Percentiles rank a stretch among this genome's conserved stretches.
phyloP scores from a whole-genome alignment of 2,113 vertebrate species.

The Calypte anna region DNA sequence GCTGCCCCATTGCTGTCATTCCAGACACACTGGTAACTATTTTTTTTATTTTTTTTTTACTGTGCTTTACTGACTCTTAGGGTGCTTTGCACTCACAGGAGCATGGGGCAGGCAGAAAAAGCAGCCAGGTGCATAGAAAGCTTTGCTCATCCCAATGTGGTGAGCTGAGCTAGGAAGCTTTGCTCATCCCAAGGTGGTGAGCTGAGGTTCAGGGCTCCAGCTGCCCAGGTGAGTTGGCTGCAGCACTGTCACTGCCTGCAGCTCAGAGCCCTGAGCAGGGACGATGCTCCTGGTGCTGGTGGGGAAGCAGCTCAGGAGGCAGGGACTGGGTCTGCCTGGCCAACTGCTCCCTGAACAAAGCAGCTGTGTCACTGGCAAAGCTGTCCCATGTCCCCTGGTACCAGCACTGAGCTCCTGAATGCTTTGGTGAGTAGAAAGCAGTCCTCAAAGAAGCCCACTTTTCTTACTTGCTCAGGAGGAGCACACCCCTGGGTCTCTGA shows the following conservation, averaged over 20 bases:
- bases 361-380: not conserved
- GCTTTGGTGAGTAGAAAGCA: not conserved
- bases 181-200: not conserved
- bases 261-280: not conserved
- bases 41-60: not conserved
- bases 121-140: not conserved
- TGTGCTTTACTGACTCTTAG: not conserved
- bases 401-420: not conserved
- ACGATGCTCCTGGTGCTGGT: not conserved
- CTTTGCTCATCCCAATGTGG: not conserved
- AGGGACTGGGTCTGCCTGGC: not conserved
- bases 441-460: not conserved
- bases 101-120: not conserved
- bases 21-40: constrained; percentile 76
- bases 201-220: not conserved
- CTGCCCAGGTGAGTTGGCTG: not conserved
- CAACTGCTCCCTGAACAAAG: not conserved
- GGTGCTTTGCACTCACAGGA: not conserved
- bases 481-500: not conserved
- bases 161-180: not conserved
- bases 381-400: not conserved
- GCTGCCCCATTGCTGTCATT: constrained; percentile 58
- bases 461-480: fast-evolving
- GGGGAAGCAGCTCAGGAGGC: not conserved
- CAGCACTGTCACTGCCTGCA: not conserved